Conservation (phyloP, 2,113 vertebrate genomes). For the Corydoras sp. region DNA sequence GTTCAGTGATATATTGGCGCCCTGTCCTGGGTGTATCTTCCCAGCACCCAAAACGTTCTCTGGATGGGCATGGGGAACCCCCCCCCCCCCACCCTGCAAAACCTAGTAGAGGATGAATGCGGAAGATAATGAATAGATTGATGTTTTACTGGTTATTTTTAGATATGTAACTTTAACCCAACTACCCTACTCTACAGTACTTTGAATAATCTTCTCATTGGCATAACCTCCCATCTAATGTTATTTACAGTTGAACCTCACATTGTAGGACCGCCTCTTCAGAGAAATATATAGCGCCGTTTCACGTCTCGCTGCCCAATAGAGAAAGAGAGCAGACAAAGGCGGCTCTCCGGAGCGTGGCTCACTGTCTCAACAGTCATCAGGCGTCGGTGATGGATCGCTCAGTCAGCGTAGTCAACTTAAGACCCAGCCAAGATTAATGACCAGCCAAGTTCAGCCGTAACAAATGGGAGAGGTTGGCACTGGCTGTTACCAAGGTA, state of each 20-base stretch:
- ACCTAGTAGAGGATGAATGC: too few species aligned
- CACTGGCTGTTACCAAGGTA: not conserved
- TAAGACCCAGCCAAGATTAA: conserved; percentile 34
- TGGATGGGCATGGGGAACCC: too few species aligned
- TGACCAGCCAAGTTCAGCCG: conserved; percentile 19
- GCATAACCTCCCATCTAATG: too few species aligned
- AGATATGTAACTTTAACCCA: too few species aligned
- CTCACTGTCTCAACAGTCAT: conserved; percentile 21
- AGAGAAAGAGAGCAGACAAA: conserved; percentile 31
- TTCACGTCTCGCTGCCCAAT: conserved; percentile 3
- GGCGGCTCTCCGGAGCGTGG: conserved; percentile 14
- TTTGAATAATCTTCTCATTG: too few species aligned
- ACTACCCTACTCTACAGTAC: too few species aligned
- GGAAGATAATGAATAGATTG: too few species aligned
- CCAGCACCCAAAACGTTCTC: too few species aligned
- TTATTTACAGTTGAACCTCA: not conserved
- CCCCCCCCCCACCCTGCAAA: too few species aligned
- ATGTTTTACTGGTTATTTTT: too few species aligned
- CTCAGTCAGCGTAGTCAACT: conserved; percentile 14
- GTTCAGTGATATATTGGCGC: too few species aligned
- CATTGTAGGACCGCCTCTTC: not conserved
- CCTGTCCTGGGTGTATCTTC: too few species aligned
- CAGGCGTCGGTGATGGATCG: conserved; percentile 28
- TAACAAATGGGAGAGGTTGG: conserved; percentile 26
- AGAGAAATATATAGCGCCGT: not conserved